Percentiles rank a stretch among this genome's conserved stretches.
phyloP scores from a whole-genome alignment of 1,140 invertebrate species.

The Alviniconcha marisindica region DNA sequence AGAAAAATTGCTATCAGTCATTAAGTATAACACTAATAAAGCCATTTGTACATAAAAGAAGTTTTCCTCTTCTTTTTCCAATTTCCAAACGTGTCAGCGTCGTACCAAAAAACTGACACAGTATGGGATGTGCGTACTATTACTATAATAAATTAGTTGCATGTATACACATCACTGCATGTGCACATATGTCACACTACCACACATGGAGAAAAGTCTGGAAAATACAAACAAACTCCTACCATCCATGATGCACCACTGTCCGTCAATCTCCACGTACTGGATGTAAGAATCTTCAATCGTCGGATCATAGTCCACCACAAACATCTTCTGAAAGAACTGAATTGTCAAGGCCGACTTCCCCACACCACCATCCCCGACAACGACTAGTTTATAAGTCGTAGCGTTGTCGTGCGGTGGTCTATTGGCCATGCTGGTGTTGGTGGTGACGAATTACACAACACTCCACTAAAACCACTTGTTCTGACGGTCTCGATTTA shows the following conservation, averaged over 20 bases:
- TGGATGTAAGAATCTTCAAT: slow-evolving; percentile 99
- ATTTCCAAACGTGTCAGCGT: no score
- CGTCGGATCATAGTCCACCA: slow-evolving; percentile 99
- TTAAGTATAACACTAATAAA: not conserved
- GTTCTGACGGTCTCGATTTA: not conserved
- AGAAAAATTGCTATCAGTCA: no score
- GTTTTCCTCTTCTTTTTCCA: no score
- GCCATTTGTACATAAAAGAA: no score
- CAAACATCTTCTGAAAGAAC: slow-evolving; percentile 99
- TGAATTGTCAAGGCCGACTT: slow-evolving; percentile 96
- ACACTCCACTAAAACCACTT: not conserved
- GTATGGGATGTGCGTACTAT: not conserved
- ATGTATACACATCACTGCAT: no score
- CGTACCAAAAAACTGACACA: not conserved
- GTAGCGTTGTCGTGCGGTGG: slow-evolving; percentile 82
- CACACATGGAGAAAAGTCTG: no score
- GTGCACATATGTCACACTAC: no score
- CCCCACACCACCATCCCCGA: slow-evolving; percentile 91
- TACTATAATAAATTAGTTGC: not conserved
- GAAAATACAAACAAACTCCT: no score
- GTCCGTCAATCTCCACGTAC: slow-evolving; percentile 94
- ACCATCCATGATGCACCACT: slow-evolving; percentile 95
- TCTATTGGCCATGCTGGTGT: slow-evolving; percentile 23
- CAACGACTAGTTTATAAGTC: slow-evolving; percentile 92
- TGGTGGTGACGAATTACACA: not conserved